Percentiles rank a stretch among this genome's conserved stretches.
Evolutionary conservation across 2,888 invertebrate species (phyloP).

Genomic region (Isoperla grammatica): DNA sequence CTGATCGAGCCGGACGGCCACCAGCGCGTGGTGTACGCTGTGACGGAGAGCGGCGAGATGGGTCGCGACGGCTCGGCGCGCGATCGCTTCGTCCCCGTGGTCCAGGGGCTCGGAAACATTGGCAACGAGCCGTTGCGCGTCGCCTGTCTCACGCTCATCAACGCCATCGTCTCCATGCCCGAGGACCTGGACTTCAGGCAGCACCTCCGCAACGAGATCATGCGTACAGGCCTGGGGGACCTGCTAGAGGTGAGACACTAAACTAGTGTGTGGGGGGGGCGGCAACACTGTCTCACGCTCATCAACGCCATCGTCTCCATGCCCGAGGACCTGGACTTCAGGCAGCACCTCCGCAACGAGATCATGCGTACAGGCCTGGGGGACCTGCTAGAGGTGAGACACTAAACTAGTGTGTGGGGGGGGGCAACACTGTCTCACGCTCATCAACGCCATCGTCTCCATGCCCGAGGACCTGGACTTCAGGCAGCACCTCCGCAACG

Average conservation of each 20-base stretch:
- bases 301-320: too few relatives aligned
- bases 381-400: too few relatives aligned
- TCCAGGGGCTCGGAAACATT: conserved; percentile 70
- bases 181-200: conserved; percentile 88
- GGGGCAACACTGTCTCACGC: too few relatives aligned
- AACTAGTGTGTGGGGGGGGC: too few relatives aligned
- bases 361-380: too few relatives aligned
- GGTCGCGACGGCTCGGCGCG: conserved; percentile 35
- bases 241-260: conserved; percentile 55
- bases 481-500: too few relatives aligned
- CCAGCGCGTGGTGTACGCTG: conserved; percentile 84
- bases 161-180: conserved; percentile 77
- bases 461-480: too few relatives aligned
- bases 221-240: conserved; percentile 88
- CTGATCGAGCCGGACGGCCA: conserved; percentile 83
- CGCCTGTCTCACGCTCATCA: conserved; percentile 88
- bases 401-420: too few relatives aligned
- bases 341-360: too few relatives aligned
- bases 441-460: too few relatives aligned
- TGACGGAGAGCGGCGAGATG: conserved; percentile 80
- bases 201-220: conserved; percentile 92
- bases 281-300: too few relatives aligned
- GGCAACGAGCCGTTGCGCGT: conserved; percentile 65
- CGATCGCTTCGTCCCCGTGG: conserved; percentile 67
- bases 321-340: too few relatives aligned